A percentile compares a stretch with the other conserved stretches of the same genome.
Evolutionary conservation across 2,113 vertebrate genomes (phyloP).

Genomic region (Tragelaphus imberbis): DNA sequence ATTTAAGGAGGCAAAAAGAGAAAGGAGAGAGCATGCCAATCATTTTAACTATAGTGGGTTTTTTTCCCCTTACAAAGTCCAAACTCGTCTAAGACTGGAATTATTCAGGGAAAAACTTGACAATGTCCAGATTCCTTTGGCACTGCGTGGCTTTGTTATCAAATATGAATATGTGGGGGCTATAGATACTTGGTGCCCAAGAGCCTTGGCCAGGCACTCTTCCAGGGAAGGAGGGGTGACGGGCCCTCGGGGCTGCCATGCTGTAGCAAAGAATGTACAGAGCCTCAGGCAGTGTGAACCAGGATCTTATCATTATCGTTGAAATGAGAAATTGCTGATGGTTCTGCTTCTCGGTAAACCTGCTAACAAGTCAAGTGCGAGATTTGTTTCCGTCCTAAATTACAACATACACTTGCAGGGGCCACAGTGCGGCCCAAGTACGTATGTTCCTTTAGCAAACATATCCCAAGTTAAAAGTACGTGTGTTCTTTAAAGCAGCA

Average conservation of each 20-base stretch:
- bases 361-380: neutral
- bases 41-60: neutral
- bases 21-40: neutral
- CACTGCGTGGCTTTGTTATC: neutral
- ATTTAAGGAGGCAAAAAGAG: neutral
- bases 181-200: neutral
- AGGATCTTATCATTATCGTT: neutral
- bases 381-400: neutral
- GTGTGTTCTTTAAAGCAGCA: conserved; percentile 25
- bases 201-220: neutral
- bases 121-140: neutral
- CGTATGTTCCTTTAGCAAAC: neutral
- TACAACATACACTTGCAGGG: neutral
- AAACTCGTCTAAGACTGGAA: neutral
- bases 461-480: conserved; percentile 2
- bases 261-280: conserved; percentile 22
- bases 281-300: neutral
- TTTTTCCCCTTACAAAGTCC: neutral
- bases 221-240: fast-evolving
- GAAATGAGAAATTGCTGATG: neutral
- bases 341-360: neutral
- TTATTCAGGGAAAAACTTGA: neutral
- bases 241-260: neutral
- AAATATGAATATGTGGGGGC: neutral
- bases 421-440: conserved; percentile 3